A percentile compares a stretch with the other conserved stretches of the same genome.
Conservation (phyloP, 2,113 vertebrate species). For the Sarotherodon lohbergeri region DNA sequence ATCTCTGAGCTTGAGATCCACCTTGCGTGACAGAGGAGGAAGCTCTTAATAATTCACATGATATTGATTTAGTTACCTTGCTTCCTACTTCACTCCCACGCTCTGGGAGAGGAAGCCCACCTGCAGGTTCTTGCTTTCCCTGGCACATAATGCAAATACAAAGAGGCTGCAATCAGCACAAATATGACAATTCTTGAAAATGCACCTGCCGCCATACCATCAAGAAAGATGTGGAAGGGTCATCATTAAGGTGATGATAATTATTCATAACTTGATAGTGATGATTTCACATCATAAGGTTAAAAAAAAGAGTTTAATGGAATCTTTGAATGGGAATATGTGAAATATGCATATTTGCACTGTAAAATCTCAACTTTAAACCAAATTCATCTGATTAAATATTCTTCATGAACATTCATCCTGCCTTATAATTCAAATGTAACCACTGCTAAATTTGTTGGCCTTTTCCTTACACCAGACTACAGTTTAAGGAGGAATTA, state of each 20-base stretch:
- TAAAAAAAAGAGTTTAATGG: neutral
- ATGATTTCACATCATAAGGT: neutral
- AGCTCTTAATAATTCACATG: constrained; percentile 84
- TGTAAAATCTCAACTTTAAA: constrained; percentile 2
- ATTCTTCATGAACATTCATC: constrained; percentile 31
- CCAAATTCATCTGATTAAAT: constrained; percentile 23
- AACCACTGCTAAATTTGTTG: constrained; percentile 28
- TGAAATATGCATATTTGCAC: neutral
- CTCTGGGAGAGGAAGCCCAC: constrained; percentile 39
- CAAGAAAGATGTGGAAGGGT: neutral
- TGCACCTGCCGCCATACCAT: neutral
- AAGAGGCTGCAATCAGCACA: constrained; percentile 14
- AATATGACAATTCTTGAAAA: neutral
- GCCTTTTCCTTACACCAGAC: constrained; percentile 14
- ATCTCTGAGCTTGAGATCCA: constrained; percentile 10
- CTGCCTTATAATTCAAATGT: constrained; percentile 54
- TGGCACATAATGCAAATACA: neutral
- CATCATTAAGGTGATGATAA: constrained; percentile 37
- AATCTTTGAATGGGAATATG: neutral
- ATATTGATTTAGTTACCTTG: constrained; percentile 79
- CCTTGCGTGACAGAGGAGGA: constrained; percentile 77
- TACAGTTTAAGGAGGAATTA: constrained; percentile 45
- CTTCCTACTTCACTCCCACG: constrained; percentile 43
- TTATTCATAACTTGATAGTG: neutral
- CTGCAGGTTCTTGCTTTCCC: constrained; percentile 23